Evolutionary conservation across 2,888 invertebrate species (phyloP), one percentile per base, ranked within the genome.

Genomic region (Athalia circularis): DNA sequence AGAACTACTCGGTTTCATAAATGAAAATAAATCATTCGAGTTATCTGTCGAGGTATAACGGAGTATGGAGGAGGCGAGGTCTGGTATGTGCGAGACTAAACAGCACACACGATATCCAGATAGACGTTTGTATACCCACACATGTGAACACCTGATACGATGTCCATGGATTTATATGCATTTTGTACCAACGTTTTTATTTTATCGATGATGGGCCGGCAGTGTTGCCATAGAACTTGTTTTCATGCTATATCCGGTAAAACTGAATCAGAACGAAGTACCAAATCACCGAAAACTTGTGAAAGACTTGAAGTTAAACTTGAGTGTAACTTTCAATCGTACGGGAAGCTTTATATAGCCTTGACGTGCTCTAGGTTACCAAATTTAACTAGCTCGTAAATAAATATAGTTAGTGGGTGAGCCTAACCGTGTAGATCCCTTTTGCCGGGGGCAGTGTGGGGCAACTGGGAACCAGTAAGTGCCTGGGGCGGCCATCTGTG

Each of bases 401-500:
- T 90, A 89, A 90, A 90, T 90, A 89, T 85, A 88, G 87, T 89
- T 88, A 89, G 88, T 86, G 85, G 86, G 85, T 85, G 59, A 86
- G 86, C 85, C 85, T 82, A 86, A 85, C 86, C 85, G 85, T 83
- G 79, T 84, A 82, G 88, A 88, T 89, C 87, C 87, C 87, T 87
- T 89, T 89, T 87, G 87, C 87, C 87, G 77, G 77, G 80, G 79
- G 64, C 77, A 62, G 79, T 59, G 77, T 74, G 75, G 79, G 77
- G 72, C 62, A 79, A 77, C 80, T 86, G 86, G 87, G 85, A 87
- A 87, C 88, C 88, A 87, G 88, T 88, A 90, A 90, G 88, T 90
- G 88, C 89, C 89, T 85, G 82, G 85, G 89, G 89, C 89, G 88
- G 87, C 90, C 90, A 90, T 90, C 90, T 90, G 90, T 90, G 90